Base-by-base conservation (phyloP, 2,888 invertebrate genomes). In the Hydrotaea cyrtoneurina region DNA sequence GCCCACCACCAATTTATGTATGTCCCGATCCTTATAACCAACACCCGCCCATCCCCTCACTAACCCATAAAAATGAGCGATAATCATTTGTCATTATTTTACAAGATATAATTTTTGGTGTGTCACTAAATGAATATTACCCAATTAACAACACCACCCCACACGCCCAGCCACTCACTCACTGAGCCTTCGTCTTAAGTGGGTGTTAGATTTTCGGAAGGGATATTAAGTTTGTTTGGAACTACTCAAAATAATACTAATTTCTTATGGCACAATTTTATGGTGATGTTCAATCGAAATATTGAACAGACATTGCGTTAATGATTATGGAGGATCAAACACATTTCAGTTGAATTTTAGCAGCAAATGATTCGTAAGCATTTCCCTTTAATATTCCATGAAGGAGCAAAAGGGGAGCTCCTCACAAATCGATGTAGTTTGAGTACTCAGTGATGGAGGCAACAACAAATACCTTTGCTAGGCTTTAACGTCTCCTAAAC, bases 1-100 rank as follows among this genome's bases (percentile, higher is more conserved):
- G 59, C 78, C n/a, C 74, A 39, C 64, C 21, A 64, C 39, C 10
- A 46, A 78, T 74, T 73, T 26, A 46, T 13, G 39, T 10, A 3
- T 39, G 17, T 31, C 2, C 36, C 19, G 57, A 31, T 36, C 17
- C 55, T 59, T 26, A 11, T 13, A 7, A n/a, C 62, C 26, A 15
- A 13, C 59, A 11, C 19, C 15, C 26, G 13, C n/a, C 13, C 36
- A 43, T 0, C 39, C 15, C 1, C 5, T 36, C n/a, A 17, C 36
- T 3, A 13, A 39, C 64, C 46, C 21, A 46, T 43, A 73, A 19
- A 72, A 75, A n/a, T 59, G 57, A 39, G n/a, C 36, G 50, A 26
- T 72, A 76, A 59, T 66, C 1, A 77, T 76, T 64, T 76, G 50
- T 66, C 39, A 43, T 77, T 77, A 55, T 66, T 26, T 77, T 31